These are phyloP conservation scores for Melipona bicolor DNA, from an alignment of 2,888 invertebrate species.

Conservation along the genomic window DNA sequence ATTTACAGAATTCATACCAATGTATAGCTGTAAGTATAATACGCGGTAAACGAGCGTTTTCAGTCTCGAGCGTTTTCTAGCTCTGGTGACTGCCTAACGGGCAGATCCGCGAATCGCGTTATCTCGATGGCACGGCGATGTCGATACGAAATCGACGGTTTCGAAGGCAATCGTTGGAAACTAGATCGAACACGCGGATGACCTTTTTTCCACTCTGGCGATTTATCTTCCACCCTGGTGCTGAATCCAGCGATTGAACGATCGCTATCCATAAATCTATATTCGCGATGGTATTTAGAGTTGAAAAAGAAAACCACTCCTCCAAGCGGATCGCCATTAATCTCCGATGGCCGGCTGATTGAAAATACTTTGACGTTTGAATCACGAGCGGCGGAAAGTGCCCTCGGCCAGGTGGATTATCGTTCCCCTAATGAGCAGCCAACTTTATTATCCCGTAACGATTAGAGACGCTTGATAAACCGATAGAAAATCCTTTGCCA, in stretches of 20 bases:
- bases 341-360: constrained; percentile 56
- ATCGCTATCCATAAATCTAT: constrained; percentile 58
- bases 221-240: constrained; percentile 38
- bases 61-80: background rate
- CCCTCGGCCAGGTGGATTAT: constrained; percentile 46
- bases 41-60: background rate
- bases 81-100: background rate
- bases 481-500: constrained; percentile 56
- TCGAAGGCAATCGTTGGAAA: constrained; percentile 21
- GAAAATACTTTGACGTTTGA: constrained; percentile 64
- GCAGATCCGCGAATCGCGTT: background rate
- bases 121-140: constrained; percentile 9
- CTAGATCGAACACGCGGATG: constrained; percentile 27
- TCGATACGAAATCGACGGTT: background rate
- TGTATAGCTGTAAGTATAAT: too few relatives aligned
- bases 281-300: constrained; percentile 56
- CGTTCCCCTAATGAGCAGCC: constrained; percentile 56
- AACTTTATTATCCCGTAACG: constrained; percentile 59
- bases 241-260: constrained; percentile 46
- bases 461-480: constrained; percentile 58
- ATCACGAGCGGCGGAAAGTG: constrained; percentile 55
- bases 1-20: background rate
- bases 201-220: constrained; percentile 30
- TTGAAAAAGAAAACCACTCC: constrained; percentile 51
- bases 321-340: constrained; percentile 52